Evolutionary conservation across 2,113 vertebrate species (phyloP).

Genomic region (Tetrao urogallus): DNA sequence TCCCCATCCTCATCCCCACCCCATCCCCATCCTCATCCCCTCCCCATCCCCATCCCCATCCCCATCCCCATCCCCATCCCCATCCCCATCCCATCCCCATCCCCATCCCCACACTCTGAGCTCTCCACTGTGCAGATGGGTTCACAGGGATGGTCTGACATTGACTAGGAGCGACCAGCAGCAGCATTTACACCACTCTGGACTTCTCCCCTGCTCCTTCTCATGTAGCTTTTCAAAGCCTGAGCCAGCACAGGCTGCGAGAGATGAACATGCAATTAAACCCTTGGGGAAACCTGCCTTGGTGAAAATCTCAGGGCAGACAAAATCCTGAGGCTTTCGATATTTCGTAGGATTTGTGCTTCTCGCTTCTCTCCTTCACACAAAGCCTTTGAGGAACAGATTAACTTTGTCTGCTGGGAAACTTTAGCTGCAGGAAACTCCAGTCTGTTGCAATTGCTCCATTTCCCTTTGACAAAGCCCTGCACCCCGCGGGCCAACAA

Average conservation of each 20-base stretch:
- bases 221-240: not conserved
- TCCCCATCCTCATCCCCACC: no score
- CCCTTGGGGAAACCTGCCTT: not conserved
- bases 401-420: not conserved
- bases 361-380: not conserved
- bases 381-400: not conserved
- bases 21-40: not conserved
- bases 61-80: no score
- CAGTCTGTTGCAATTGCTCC: not conserved
- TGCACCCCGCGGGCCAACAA: not conserved
- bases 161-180: not conserved
- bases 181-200: not conserved
- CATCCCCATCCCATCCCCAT: no score
- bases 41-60: no score
- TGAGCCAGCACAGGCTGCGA: not conserved
- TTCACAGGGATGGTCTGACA: fast-evolving
- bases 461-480: not conserved
- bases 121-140: not conserved
- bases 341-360: not conserved
- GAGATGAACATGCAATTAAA: not conserved
- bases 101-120: no score
- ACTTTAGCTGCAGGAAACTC: not conserved
- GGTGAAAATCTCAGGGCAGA: not conserved
- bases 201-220: not conserved
- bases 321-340: not conserved